A percentile compares a stretch with the other conserved stretches of the same genome.
Evolutionary conservation across 2,888 invertebrate species (phyloP).

Genomic region (Habrosyne pyritoides): DNA sequence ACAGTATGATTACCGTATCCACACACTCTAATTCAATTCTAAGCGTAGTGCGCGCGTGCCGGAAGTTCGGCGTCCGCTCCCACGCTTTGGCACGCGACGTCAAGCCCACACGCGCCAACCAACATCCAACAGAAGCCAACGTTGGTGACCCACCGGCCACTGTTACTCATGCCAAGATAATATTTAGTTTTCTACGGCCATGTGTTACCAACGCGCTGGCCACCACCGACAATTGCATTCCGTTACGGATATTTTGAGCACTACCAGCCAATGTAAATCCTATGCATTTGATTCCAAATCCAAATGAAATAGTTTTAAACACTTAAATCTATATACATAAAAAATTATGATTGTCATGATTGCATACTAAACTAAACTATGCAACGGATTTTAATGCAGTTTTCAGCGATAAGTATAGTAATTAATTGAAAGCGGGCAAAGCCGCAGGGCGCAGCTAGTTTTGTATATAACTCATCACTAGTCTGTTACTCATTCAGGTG

Average conservation of each 20-base stretch:
- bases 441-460: too few species aligned
- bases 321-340: too few species aligned
- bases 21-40: conserved; percentile 11
- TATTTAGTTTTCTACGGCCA: conserved; percentile 18
- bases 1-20: neutral
- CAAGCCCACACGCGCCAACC: conserved; percentile 35
- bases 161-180: conserved; percentile 11
- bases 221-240: conserved; percentile 30
- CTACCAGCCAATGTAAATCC: conserved; percentile 25
- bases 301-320: too few species aligned
- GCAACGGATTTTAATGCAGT: too few species aligned
- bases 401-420: too few species aligned
- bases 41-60: conserved; percentile 50
- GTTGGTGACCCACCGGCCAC: conserved; percentile 4
- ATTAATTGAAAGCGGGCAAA: too few species aligned
- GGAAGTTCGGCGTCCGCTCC: conserved; percentile 70
- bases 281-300: neutral
- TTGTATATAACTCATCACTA: too few species aligned
- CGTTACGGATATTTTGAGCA: conserved; percentile 38
- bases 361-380: too few species aligned
- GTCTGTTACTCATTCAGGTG: too few species aligned
- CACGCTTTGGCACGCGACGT: conserved; percentile 72
- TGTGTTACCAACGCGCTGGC: conserved; percentile 21
- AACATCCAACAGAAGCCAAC: conserved; percentile 20
- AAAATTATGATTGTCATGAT: too few species aligned